These are phyloP conservation scores for Parnassius glacialis DNA, from an alignment of 2,888 invertebrate genomes.

Conservation along the genomic window DNA sequence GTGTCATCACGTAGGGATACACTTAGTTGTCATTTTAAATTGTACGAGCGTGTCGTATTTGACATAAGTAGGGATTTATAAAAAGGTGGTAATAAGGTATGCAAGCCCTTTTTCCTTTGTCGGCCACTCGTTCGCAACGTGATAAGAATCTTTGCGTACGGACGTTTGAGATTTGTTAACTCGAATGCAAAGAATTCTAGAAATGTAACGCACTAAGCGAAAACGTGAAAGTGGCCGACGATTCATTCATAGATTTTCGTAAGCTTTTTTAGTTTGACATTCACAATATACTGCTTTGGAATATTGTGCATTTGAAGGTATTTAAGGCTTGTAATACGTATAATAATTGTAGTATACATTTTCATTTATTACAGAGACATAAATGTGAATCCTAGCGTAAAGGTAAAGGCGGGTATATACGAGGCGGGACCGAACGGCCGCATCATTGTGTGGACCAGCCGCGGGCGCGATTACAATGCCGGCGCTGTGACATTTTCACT, in stretches of 20 bases:
- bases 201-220: constrained; percentile 58
- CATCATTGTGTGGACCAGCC: constrained; percentile 74
- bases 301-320: constrained; percentile 10
- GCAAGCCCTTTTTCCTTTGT: constrained; percentile 79
- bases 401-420: constrained; percentile 68
- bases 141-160: constrained; percentile 63
- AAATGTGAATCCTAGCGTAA: constrained; percentile 75
- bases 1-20: constrained; percentile 45
- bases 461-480: constrained; percentile 75
- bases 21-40: constrained; percentile 64
- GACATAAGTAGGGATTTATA: constrained; percentile 75
- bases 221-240: constrained; percentile 43
- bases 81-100: constrained; percentile 80
- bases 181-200: constrained; percentile 58
- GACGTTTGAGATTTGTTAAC: constrained; percentile 62
- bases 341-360: constrained; percentile 45
- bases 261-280: background rate
- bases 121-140: constrained; percentile 76
- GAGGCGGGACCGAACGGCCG: constrained; percentile 69
- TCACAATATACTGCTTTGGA: background rate
- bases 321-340: constrained; percentile 34
- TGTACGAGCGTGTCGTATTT: constrained; percentile 67
- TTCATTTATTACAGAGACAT: constrained; percentile 72
- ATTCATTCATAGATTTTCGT: constrained; percentile 15
- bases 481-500: constrained; percentile 79